Evolutionary conservation across 2,797 vertebrate species (phyloP).

Genomic region (Hypotaenidia okinawae): DNA sequence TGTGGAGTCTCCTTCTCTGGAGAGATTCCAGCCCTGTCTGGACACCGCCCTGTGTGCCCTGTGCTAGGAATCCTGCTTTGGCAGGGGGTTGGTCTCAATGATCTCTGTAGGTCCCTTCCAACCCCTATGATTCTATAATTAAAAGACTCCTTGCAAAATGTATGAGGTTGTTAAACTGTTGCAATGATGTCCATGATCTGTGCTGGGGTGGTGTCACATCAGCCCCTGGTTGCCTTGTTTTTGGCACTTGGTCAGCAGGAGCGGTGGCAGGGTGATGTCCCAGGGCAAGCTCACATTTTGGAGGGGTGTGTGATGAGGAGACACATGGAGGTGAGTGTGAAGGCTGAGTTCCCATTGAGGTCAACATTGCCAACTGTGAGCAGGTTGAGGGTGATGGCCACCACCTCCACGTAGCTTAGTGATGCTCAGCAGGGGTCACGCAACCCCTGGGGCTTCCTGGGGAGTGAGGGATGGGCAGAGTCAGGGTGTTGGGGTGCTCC

Average conservation of each 20-base stretch:
- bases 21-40: too few species aligned
- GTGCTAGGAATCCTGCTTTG: too few species aligned
- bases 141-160: rapidly evolving
- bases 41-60: too few species aligned
- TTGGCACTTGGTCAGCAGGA: rapidly evolving
- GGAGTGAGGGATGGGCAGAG: neutral
- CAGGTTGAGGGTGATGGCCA: neutral
- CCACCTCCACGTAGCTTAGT: rapidly evolving
- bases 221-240: neutral
- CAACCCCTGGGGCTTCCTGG: rapidly evolving
- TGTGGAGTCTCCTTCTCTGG: too few species aligned
- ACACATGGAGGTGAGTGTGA: rapidly evolving
- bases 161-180: rapidly evolving
- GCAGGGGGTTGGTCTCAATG: too few species aligned
- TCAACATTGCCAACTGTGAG: rapidly evolving
- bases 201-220: neutral
- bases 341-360: rapidly evolving
- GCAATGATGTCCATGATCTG: neutral
- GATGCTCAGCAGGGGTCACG: neutral
- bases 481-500: rapidly evolving
- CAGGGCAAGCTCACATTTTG: rapidly evolving
- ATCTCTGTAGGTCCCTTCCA: too few species aligned
- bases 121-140: too few species aligned
- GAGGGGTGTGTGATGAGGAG: rapidly evolving
- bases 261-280: neutral